Evolutionary conservation across 2,113 vertebrate genomes (phyloP), one percentile per base, ranked within the genome.

Genomic region (Potamarius usumacintae): DNA sequence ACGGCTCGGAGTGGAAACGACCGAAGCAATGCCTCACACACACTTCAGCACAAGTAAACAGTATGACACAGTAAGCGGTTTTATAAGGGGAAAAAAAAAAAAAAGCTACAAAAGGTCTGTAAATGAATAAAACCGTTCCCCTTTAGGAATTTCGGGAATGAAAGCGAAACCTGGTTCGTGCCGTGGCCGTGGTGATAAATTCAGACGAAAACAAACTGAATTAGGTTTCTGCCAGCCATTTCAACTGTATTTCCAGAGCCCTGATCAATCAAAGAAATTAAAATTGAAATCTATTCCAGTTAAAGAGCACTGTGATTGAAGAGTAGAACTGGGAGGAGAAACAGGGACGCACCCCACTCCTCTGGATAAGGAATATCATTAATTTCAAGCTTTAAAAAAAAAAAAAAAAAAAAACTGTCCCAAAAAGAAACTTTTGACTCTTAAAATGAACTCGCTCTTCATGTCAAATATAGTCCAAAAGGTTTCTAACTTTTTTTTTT

Each of bases 1-100:
- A 90, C 57, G 86, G 42, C 27, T 81, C 58, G 85, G 76, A 90
- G 87, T 83, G 57, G 83, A 76, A 87, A 85, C 69, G 76, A 82
- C 71, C 55, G 27, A 82, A 80, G 57, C 83, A 12, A 53, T 7
- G 50, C 34, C 81, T 52, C n/a, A 10, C 57, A 34, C 55, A 65
- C 80, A 82, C 80, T 8, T 15, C 62, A 53, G 17, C 50, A 63
- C 34, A 22, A 25, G 20, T 65, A 22, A 72, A 81, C 82, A 89
- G 53, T 18, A 60, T 42, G 22, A 60, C 76, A 86, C 34, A 52
- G 22, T 55, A 63, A 53, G 82, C 4, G 27, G 53, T 20, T 42
- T 42, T 42, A 42, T 42, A 42, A 42, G 34, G 34, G 50, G 18
- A 50, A 62, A 52, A 20, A 57, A 80, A 79, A 17, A 77, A 57